Evolutionary conservation across 1,140 invertebrate species (phyloP), one percentile per base, ranked within the genome.

Genomic region (Pogonomyrmex californicus): DNA sequence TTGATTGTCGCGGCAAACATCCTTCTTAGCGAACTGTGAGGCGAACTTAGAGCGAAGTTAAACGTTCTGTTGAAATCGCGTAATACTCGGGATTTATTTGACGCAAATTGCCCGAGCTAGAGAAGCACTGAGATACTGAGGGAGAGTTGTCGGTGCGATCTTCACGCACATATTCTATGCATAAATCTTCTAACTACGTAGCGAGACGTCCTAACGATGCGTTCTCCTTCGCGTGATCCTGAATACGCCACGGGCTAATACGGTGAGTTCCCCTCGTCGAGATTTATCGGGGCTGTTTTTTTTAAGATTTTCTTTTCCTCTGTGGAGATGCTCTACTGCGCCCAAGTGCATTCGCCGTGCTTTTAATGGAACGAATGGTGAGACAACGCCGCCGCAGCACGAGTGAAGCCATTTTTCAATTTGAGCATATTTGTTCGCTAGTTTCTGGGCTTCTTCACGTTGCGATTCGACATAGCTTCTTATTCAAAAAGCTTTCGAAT

Each of bases 321-420:
- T 23, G 23, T 23, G 23, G 23, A 23, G 23, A 23, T 23, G 23
- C 23, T 23, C 23, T 23, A 23, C 23, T 23, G 23, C 23, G 23
- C 23, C 23, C 86, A 83, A 82, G 71, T 86, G 88, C 78, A 68
- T 65, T 91, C 56, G 81, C 58, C 86, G 41, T 78, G 81, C 71
- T 90, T 91, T 87, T 91, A 88, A 91, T 87, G 82, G 88, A 70
- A 86, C 76, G 86, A 88, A 91, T 81, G 86, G 65, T 78, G 79
- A 86, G 86, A 88, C 86, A 90, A 65, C 73, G 49, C 3, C 65
- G 41, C 36, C 56, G 10, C 63, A 23, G 23, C 23, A 23, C 23
- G 23, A 23, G 65, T 65, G 71, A 66, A 82, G 90, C 63, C 85
- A 68, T 91, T 91, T 87, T 63, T 91, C 58, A 73, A 87, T 56